Evolutionary conservation across 2,888 invertebrate genomes (phyloP).

Genomic region (Neoaliturus tenellus): DNA sequence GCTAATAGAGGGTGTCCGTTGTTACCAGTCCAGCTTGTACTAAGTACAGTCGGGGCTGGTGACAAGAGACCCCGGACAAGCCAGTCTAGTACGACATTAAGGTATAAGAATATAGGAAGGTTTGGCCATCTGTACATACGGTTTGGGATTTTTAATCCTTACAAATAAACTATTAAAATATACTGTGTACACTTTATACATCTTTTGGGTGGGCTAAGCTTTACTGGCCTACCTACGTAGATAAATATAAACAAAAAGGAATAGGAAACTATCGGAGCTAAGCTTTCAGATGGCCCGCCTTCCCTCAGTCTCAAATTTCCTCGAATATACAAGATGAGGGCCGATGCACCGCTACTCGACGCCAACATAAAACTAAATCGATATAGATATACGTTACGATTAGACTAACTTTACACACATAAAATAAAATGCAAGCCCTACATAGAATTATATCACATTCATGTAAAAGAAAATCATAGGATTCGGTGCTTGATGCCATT

Average conservation of each 20-base stretch:
- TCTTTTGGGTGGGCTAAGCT: slow-evolving; percentile 56
- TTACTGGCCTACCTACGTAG: slow-evolving; percentile 59
- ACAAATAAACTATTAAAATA: slow-evolving; percentile 58
- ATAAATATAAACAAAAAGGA: slow-evolving; percentile 58
- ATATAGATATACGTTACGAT: slow-evolving; percentile 60
- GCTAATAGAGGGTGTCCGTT: slow-evolving; percentile 37
- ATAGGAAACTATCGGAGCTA: slow-evolving; percentile 56
- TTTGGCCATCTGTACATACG: slow-evolving; percentile 64
- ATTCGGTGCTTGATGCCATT: slow-evolving; percentile 57
- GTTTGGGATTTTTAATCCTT: slow-evolving; percentile 55
- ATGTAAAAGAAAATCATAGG: slow-evolving; percentile 63
- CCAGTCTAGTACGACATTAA: slow-evolving; percentile 61
- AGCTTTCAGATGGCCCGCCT: slow-evolving; percentile 66
- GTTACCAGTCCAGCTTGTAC: slow-evolving; percentile 23
- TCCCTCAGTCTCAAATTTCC: slow-evolving; percentile 73
- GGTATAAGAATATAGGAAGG: slow-evolving; percentile 64
- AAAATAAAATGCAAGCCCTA: slow-evolving; percentile 70
- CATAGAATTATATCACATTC: slow-evolving; percentile 74
- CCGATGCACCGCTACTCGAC: slow-evolving; percentile 60
- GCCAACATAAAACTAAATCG: slow-evolving; percentile 60
- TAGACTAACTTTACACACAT: slow-evolving; percentile 64
- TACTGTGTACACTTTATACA: slow-evolving; percentile 57
- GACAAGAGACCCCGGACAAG: slow-evolving; percentile 27
- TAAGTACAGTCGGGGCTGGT: not conserved
- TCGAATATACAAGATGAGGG: slow-evolving; percentile 64